Evolutionary conservation across 2,888 invertebrate species (phyloP).

Genomic region (Eudemis profundana): DNA sequence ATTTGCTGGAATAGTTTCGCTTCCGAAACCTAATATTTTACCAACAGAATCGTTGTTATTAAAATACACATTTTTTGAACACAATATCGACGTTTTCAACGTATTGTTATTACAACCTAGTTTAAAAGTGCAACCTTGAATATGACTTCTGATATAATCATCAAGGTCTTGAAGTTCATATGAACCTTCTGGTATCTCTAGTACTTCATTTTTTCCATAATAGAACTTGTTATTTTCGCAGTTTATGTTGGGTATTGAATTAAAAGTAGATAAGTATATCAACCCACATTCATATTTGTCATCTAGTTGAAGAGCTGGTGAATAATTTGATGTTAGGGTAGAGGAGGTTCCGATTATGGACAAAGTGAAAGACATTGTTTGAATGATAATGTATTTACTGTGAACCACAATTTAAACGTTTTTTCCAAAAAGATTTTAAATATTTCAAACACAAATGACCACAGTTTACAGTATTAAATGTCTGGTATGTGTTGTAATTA

Average conservation of each 20-base stretch:
- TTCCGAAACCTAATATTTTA: background rate
- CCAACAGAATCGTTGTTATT: background rate
- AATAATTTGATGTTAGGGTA: background rate
- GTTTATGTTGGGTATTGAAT: constrained; percentile 33
- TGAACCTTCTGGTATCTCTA: background rate
- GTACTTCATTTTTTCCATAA: background rate
- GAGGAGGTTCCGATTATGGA: background rate
- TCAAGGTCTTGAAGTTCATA: background rate
- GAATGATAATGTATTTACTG: background rate
- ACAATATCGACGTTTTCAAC: background rate
- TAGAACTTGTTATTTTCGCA: constrained; percentile 19
- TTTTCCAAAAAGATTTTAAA: constrained; percentile 6
- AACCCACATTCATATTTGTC: constrained; percentile 42
- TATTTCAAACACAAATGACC: constrained; percentile 12
- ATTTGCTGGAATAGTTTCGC: background rate
- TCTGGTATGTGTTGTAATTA: constrained; percentile 3
- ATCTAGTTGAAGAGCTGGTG: constrained; percentile 20
- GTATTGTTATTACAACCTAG: background rate
- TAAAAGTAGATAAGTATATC: constrained; percentile 35
- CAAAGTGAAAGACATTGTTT: constrained; percentile 12
- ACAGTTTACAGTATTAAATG: background rate
- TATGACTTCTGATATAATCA: background rate
- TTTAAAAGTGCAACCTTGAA: background rate
- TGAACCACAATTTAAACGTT: background rate
- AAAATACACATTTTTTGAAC: background rate